Evolutionary conservation across 2,113 vertebrate genomes (phyloP).

Genomic region (Patagioenas fasciata): DNA sequence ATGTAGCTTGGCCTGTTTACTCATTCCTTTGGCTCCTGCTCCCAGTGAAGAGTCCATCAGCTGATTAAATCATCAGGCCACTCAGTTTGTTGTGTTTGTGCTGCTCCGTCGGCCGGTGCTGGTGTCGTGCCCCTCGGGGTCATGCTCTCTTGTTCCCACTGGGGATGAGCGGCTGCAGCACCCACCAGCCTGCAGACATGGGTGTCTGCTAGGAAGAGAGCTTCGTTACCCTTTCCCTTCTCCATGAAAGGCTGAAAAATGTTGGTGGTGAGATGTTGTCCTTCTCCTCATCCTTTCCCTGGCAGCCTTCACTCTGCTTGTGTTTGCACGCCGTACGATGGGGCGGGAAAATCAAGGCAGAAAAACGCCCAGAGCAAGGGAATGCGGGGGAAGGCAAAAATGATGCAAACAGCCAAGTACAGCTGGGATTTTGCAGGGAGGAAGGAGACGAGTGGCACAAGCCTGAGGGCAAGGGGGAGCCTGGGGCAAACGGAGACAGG

Average conservation of each 20-base stretch:
- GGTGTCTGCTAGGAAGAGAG: background rate
- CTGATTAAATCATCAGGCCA: background rate
- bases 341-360: background rate
- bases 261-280: background rate
- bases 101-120: background rate
- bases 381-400: background rate
- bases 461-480: background rate
- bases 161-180: fast-evolving
- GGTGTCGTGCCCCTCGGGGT: fast-evolving
- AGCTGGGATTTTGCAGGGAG: background rate
- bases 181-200: fast-evolving
- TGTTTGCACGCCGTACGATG: fast-evolving
- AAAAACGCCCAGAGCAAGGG: background rate
- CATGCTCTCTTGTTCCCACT: fast-evolving
- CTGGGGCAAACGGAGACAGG: background rate
- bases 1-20: background rate
- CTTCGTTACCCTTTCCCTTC: background rate
- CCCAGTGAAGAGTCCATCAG: background rate
- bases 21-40: background rate
- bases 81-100: background rate
- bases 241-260: background rate
- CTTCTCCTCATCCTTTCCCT: background rate
- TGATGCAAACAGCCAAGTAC: background rate
- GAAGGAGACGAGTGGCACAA: background rate
- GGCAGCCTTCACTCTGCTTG: background rate